Conservation (phyloP, 2,797 vertebrate genomes). For the Glossophaga mutica region DNA sequence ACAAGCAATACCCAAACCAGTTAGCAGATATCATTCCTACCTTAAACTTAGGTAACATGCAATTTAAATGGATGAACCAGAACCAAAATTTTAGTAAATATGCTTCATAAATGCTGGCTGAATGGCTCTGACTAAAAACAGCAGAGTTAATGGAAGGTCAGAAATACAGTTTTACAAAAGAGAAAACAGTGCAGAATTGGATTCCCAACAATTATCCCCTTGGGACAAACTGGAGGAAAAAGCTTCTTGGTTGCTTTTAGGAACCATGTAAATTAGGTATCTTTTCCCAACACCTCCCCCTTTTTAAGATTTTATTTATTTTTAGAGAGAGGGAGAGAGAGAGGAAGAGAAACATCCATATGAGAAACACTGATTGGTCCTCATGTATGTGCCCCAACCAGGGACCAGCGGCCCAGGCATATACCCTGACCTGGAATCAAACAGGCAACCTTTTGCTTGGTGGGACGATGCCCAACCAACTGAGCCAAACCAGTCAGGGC, state of each 20-base stretch:
- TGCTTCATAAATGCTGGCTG: background rate
- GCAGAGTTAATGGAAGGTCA: background rate
- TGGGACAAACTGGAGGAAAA: background rate
- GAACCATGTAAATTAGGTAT: background rate
- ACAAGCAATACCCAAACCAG: background rate
- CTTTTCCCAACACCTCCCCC: background rate
- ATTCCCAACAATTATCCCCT: background rate
- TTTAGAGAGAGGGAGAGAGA: background rate
- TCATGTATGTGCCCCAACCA: background rate
- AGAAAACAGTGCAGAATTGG: background rate
- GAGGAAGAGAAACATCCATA: background rate
- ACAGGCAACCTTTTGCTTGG: background rate
- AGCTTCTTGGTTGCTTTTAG: background rate
- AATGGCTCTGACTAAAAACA: background rate
- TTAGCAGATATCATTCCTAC: background rate
- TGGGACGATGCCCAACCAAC: background rate
- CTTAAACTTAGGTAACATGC: background rate
- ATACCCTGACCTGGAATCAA: background rate
- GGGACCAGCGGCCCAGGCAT: background rate
- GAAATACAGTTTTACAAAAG: background rate
- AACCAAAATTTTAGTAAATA: background rate
- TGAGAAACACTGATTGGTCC: background rate
- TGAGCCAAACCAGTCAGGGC: background rate
- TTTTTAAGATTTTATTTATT: background rate
- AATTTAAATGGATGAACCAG: background rate